These are phyloP conservation scores for Meiosimyza platycephala DNA, from an alignment of 2,888 invertebrate genomes.

Conservation along the genomic window DNA sequence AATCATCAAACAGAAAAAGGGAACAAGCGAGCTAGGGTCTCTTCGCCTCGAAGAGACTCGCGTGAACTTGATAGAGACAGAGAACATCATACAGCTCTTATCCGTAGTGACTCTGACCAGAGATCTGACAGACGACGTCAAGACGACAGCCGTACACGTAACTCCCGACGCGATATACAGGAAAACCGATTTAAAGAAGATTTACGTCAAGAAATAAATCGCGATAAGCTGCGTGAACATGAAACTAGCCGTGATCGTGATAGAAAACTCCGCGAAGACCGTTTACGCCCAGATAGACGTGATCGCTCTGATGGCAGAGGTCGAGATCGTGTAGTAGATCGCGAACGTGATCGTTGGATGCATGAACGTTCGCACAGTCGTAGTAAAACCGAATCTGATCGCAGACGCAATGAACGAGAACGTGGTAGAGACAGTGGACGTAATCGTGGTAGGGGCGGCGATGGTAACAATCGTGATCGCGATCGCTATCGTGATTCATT, in stretches of 20 bases:
- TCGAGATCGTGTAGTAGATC: slow-evolving; percentile 54
- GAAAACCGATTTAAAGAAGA: slow-evolving; percentile 66
- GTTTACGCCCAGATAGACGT: slow-evolving; percentile 52
- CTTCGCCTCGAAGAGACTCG: slow-evolving; percentile 37
- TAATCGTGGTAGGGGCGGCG: slow-evolving; percentile 60
- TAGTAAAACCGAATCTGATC: slow-evolving; percentile 65
- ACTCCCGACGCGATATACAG: slow-evolving; percentile 66
- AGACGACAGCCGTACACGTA: slow-evolving; percentile 56
- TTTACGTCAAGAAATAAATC: slow-evolving; percentile 66
- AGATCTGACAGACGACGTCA: slow-evolving; percentile 42
- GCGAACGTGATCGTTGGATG: slow-evolving; percentile 58
- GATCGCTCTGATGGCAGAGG: slow-evolving; percentile 57
- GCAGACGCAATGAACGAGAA: slow-evolving; percentile 61
- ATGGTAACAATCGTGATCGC: slow-evolving; percentile 68
- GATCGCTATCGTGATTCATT: slow-evolving; percentile 78
- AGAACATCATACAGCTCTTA: slow-evolving; percentile 36
- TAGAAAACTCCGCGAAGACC: slow-evolving; percentile 57
- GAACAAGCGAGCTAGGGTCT: slow-evolving; percentile 44
- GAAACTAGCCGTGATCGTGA: slow-evolving; percentile 66
- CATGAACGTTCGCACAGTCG: slow-evolving; percentile 64
- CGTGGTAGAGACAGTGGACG: slow-evolving; percentile 56
- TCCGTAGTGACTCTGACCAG: slow-evolving; percentile 49
- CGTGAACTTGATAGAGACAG: slow-evolving; percentile 39
- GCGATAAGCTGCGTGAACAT: slow-evolving; percentile 68
- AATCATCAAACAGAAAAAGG: slow-evolving; percentile 20